Percentiles rank a stretch among this genome's conserved stretches.
Conservation (phyloP, 2,888 invertebrate genomes). For the Urechis unicinctus region DNA sequence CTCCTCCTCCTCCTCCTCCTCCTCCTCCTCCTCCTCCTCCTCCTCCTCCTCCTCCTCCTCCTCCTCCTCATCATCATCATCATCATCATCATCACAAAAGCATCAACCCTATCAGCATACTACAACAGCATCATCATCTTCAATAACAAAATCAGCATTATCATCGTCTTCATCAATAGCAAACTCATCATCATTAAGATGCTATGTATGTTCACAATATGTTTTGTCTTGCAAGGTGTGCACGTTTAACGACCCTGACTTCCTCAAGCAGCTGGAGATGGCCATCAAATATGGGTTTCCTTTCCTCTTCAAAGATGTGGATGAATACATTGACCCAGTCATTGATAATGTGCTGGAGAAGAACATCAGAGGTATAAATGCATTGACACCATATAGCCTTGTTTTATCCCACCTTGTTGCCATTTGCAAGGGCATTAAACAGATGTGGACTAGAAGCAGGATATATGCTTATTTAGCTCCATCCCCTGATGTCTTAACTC, state of each 20-base stretch:
- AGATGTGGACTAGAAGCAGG: too few species aligned
- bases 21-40: too few species aligned
- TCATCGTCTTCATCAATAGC: neutral
- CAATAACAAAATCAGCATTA: neutral
- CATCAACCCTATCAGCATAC: neutral
- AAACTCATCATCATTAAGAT: neutral
- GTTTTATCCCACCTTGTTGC: too few species aligned
- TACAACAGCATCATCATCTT: neutral
- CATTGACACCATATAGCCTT: too few species aligned
- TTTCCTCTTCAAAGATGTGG: slow-evolving; percentile 83
- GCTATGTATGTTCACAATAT: neutral
- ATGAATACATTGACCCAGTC: slow-evolving; percentile 86
- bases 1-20: neutral
- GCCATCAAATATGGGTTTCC: slow-evolving; percentile 84
- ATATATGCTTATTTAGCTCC: too few species aligned
- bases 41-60: too few species aligned
- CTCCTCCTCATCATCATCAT: too few species aligned
- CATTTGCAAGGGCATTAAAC: too few species aligned
- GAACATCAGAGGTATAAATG: slow-evolving; percentile 66
- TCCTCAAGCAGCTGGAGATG: slow-evolving; percentile 79
- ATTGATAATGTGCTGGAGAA: slow-evolving; percentile 81
- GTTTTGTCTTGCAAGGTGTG: slow-evolving; percentile 41
- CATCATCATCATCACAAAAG: too few species aligned
- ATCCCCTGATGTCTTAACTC: too few species aligned
- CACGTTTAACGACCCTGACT: slow-evolving; percentile 79